These are phyloP conservation scores for Telmatherina bonti DNA, from an alignment of 2,797 vertebrate species.

Conservation along the genomic window DNA sequence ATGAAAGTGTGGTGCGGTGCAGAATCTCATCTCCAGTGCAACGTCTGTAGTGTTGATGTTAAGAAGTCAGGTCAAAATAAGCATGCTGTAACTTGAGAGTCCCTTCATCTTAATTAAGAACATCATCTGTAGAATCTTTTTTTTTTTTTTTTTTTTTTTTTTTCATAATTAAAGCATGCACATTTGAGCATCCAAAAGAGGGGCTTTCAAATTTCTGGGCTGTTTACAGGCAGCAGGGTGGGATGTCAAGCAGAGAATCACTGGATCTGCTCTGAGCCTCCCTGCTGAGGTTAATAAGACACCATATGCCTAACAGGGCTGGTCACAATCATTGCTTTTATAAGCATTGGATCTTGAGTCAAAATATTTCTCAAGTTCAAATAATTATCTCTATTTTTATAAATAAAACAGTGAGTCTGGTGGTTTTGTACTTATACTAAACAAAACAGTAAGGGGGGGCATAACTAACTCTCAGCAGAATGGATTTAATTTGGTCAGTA, in stretches of 20 bases:
- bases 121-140: conserved; percentile 67
- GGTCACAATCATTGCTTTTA: neutral
- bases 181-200: conserved; percentile 7
- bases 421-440: no score
- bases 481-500: no score
- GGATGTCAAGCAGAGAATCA: neutral
- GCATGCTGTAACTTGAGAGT: conserved; percentile 27
- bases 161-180: conserved; percentile 52
- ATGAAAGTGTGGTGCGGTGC: conserved; percentile 50
- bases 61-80: conserved; percentile 53
- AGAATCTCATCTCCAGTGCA: conserved; percentile 52
- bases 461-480: no score
- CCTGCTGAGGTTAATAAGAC: conserved; percentile 30
- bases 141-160: no score
- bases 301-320: neutral
- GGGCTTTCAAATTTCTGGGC: conserved; percentile 51
- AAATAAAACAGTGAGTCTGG: no score
- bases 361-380: neutral
- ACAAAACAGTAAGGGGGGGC: no score
- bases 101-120: conserved; percentile 63
- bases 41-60: conserved; percentile 43
- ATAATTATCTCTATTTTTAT: neutral
- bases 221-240: conserved; percentile 40
- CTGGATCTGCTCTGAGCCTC: neutral
- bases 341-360: neutral